Base-by-base conservation (phyloP, 2,113 vertebrate species). In the Pomatostomus ruficeps region DNA sequence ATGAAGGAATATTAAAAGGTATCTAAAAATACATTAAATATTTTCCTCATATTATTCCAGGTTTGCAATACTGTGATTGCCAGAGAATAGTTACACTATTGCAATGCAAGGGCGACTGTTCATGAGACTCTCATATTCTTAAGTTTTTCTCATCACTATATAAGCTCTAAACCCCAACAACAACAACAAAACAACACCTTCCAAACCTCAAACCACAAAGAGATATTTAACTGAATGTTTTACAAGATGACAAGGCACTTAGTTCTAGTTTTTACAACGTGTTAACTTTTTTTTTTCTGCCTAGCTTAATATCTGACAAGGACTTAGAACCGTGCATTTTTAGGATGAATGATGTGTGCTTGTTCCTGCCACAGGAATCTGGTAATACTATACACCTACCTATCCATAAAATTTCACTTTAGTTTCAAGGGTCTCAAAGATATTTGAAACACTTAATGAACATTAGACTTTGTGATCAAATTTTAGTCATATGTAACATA, bases 21-120 rank as follows among this genome's bases (percentile, higher is more conserved):
- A 51, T 63, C 77, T 96, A 87, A 96, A 97, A 95, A 89, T 91
- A 77, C 23, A 55, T 52, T 61, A 81, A 75, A 88, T 85, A 85
- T 78, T 95, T 88, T 76, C 48, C 29, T 85, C 23, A 14, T 91
- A 48, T 49, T 89, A 38, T 73, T 84, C 23, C 79, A 95, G 83
- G 63, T 94, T 71, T 62, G 57, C 8, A 67, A 33, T 72, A 35
- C 12, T 70, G 71, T 43, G 18, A 33, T 86, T 96, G 40, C 72
- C 67, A 81, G 68, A 71, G 22, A 19, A 45, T 38, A 54, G 63
- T 74, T 88, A 70, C 13, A 31, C 18, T 52, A 22, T 6, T 87
- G 17, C 45, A 78, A 9, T 63, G 23, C 38, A 91, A 94, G 22
- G 20, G 89, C 0, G 17, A 67, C 15, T 3, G 17, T 51, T 93